Evolutionary conservation across 2,888 invertebrate genomes (phyloP).

Genomic region (Phaedon cochleariae): DNA sequence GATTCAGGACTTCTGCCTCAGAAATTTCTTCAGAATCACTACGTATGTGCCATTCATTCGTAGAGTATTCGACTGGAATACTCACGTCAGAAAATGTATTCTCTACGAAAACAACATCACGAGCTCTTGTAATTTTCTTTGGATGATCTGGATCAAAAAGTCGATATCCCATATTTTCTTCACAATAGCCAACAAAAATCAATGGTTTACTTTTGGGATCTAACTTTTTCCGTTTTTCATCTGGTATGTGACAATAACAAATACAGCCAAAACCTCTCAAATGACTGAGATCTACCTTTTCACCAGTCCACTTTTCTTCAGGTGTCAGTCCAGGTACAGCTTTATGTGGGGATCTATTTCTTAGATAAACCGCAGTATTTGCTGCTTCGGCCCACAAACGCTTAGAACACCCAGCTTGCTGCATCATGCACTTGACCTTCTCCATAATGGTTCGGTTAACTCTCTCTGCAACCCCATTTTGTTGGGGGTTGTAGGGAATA

Average conservation of each 20-base stretch:
- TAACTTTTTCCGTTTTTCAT: neutral
- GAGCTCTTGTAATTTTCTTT: neutral
- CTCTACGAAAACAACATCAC: neutral
- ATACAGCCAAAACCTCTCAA: neutral
- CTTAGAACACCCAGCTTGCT: neutral
- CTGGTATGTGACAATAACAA: neutral
- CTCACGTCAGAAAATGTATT: no score
- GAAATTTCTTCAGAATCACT: no score
- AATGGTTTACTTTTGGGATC: neutral
- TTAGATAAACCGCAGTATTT: neutral
- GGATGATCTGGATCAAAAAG: neutral
- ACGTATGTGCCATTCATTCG: no score
- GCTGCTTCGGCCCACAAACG: neutral
- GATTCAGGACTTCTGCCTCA: no score
- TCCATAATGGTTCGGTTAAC: neutral
- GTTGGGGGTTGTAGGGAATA: conserved; percentile 14
- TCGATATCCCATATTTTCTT: neutral
- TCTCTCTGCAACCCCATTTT: conserved; percentile 24
- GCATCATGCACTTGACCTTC: neutral
- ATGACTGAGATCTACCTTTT: neutral
- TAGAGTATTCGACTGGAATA: no score
- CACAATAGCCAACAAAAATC: neutral
- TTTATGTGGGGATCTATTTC: neutral
- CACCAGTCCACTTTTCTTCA: neutral
- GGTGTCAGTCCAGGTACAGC: neutral